A percentile compares a stretch with the other conserved stretches of the same genome.
Evolutionary conservation across 2,888 invertebrate species (phyloP).

Genomic region (Pandemis heparana): DNA sequence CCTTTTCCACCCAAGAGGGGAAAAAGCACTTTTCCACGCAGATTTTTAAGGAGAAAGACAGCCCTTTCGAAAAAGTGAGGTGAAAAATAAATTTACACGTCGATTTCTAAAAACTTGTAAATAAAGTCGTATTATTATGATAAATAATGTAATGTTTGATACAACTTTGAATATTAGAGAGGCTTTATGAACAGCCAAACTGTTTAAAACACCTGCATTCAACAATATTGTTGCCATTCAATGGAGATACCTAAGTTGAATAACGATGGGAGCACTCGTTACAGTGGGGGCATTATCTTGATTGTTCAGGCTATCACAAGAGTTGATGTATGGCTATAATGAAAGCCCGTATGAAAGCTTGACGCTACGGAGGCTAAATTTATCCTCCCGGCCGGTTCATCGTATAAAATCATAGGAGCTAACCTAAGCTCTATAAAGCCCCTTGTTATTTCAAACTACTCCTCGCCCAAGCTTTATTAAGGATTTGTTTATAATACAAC

Average conservation of each 20-base stretch:
- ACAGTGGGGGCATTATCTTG: constrained; percentile 39
- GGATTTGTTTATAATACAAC: constrained; percentile 38
- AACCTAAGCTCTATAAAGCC: constrained; percentile 35
- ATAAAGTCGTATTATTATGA: too few species aligned
- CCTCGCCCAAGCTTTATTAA: constrained; percentile 36
- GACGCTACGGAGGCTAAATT: constrained; percentile 46
- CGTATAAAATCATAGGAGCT: constrained; percentile 40
- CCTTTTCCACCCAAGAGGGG: too few species aligned
- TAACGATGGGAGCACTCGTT: constrained; percentile 2
- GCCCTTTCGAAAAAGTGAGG: too few species aligned
- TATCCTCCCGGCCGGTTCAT: constrained; percentile 50
- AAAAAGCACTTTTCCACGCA: too few species aligned
- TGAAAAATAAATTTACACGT: too few species aligned
- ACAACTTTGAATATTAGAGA: too few species aligned
- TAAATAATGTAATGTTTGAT: too few species aligned
- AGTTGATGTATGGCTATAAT: constrained; percentile 53
- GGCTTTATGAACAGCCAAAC: not conserved
- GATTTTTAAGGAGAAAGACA: too few species aligned
- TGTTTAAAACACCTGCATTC: constrained; percentile 8
- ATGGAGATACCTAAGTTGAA: not conserved
- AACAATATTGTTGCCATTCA: not conserved
- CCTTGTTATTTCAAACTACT: constrained; percentile 29
- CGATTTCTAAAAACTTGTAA: too few species aligned
- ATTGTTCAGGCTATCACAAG: constrained; percentile 45
- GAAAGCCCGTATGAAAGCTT: constrained; percentile 45